Evolutionary conservation across 2,888 invertebrate species (phyloP).

Genomic region (Cyclophora punctaria): DNA sequence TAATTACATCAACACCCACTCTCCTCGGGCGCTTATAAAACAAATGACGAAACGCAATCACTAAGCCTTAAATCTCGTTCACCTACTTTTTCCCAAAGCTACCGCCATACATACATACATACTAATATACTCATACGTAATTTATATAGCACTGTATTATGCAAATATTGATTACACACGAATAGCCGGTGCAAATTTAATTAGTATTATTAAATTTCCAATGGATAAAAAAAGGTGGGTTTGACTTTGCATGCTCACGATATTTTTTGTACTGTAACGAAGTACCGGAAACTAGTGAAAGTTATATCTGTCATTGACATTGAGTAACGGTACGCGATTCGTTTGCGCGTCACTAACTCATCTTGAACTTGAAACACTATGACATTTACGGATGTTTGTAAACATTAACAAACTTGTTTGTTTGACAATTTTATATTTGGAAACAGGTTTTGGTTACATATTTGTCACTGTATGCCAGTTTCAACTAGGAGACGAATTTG

Average conservation of each 20-base stretch:
- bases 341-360: conserved; percentile 35
- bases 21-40: too few species aligned
- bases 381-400: conserved; percentile 27
- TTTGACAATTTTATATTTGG: too few species aligned
- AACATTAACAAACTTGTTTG: too few species aligned
- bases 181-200: conserved; percentile 13
- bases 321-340: conserved; percentile 36
- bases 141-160: conserved; percentile 14
- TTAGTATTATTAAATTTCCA: conserved; percentile 12
- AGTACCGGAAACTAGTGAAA: conserved; percentile 43
- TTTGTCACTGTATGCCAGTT: too few species aligned
- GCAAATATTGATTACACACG: conserved; percentile 24
- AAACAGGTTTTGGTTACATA: too few species aligned
- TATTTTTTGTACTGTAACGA: conserved; percentile 8
- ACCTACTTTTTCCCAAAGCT: conserved; percentile 52
- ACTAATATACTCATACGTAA: background rate
- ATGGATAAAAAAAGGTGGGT: background rate
- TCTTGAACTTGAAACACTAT: conserved; percentile 63
- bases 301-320: conserved; percentile 58
- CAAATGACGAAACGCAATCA: conserved; percentile 21
- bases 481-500: too few species aligned
- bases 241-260: conserved; percentile 9
- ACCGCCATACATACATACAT: too few species aligned
- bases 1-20: too few species aligned
- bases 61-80: conserved; percentile 33